Percentiles rank a stretch among this genome's conserved stretches.
These are phyloP conservation scores for Ophraella communa DNA, from an alignment of 2,888 invertebrate species.

Conservation along the genomic window DNA sequence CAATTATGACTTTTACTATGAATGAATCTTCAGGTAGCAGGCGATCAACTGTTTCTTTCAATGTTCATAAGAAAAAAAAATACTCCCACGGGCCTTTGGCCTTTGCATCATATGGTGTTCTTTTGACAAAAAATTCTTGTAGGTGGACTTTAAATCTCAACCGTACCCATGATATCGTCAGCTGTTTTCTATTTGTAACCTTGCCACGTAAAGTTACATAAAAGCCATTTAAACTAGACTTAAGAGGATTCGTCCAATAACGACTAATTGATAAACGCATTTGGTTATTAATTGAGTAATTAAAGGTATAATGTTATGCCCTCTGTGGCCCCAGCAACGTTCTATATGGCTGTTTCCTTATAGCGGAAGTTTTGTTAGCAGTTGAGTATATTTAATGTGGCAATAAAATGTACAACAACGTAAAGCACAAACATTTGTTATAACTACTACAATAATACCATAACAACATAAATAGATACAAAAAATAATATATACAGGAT, in stretches of 20 bases:
- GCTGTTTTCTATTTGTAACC: conserved; percentile 29
- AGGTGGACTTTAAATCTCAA: conserved; percentile 37
- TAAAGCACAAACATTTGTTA: no score
- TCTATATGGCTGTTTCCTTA: no score
- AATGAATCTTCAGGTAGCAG: conserved; percentile 26
- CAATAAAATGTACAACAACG: no score
- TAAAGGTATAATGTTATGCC: no score
- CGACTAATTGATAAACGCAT: no score
- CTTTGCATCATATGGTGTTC: conserved; percentile 30
- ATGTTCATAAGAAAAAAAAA: conserved; percentile 4
- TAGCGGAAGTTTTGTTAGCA: no score
- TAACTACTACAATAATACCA: no score
- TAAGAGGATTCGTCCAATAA: neutral
- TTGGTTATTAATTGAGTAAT: no score
- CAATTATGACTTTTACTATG: conserved; percentile 1
- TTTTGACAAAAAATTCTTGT: conserved; percentile 26
- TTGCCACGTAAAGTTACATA: conserved; percentile 33
- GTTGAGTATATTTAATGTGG: no score
- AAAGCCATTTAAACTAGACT: conserved; percentile 8
- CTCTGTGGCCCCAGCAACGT: neutral
- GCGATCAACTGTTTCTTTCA: conserved; percentile 18
- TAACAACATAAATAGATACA: no score
- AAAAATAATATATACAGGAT: no score
- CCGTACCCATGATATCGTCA: conserved; percentile 24
- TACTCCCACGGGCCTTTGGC: conserved; percentile 30